Evolutionary conservation across 1,140 invertebrate species (phyloP), one percentile per base, ranked within the genome.

Genomic region (Drosophila funebris): DNA sequence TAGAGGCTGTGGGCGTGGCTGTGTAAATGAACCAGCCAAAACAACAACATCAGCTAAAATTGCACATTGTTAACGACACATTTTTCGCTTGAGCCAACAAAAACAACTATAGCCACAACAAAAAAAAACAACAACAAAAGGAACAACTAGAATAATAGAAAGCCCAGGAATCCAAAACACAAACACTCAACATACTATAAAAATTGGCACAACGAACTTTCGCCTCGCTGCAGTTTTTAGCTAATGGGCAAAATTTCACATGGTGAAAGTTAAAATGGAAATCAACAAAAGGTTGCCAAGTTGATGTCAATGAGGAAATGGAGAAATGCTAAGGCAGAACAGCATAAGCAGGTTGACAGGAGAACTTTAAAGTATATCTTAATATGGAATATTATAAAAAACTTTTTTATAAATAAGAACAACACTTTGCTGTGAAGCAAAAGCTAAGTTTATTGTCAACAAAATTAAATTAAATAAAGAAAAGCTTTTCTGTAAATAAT

Each of bases 191-290:
- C 50, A 43, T 13, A 64, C 27, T 14, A 27, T 43, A 63, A 43
- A 54, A 84, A 84, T 82, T 85, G 74, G 82, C 78, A 85, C 82
- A 85, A 82, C 69, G 82, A 85, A 85, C 82, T 82, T 73, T 61
- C 57, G 41, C 64, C 48, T 56, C 56, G 69, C 27, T 41, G 33
- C 33, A 58, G 60, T 50, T 60, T 70, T 84, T 22, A 63, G 62
- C 62, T 83, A 81, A 82, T 81, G 78, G 48, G 37, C 13, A 33
- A 44, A 48, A 46, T 62, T 16, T 0, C 14, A 43, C 27, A 29
- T n/a, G 53, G 62, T 0, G 63, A 73, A 68, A 73, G 63, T 60
- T 44, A 4, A 36, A 62, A 44, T 36, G 13, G 2, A 8, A 54
- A 37, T 4, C 16, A 18, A 54, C 46, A 50, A 62, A 48, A 18